These are phyloP conservation scores for Sebastes vulpes DNA, from an alignment of 2,797 vertebrate species.

Conservation along the genomic window DNA sequence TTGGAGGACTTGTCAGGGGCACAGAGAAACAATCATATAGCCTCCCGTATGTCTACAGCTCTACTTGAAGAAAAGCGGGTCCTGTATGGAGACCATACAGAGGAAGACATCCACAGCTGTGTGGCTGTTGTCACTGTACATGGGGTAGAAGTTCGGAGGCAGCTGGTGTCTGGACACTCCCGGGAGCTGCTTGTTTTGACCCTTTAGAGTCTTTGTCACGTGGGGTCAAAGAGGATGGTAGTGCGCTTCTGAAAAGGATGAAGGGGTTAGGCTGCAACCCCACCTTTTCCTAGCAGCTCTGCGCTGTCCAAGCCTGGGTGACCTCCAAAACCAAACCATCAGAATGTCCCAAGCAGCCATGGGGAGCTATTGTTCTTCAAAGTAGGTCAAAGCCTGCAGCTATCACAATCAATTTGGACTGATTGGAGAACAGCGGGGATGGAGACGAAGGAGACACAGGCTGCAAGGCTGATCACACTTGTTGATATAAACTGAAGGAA, in stretches of 20 bases:
- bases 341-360: slow-evolving; percentile 64
- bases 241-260: slow-evolving; percentile 45
- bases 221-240: slow-evolving; percentile 52
- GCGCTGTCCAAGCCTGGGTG: slow-evolving; percentile 55
- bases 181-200: slow-evolving; percentile 39
- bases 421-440: slow-evolving; percentile 70
- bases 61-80: background rate
- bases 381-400: slow-evolving; percentile 82
- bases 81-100: background rate
- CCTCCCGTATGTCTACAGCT: background rate
- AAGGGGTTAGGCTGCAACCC: slow-evolving; percentile 38
- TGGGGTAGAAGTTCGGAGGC: slow-evolving; percentile 4
- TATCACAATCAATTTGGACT: slow-evolving; percentile 83
- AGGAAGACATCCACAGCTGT: slow-evolving; percentile 6
- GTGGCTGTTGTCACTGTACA: slow-evolving; percentile 7
- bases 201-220: slow-evolving; percentile 38
- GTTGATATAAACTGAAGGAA: slow-evolving; percentile 76
- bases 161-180: slow-evolving; percentile 42
- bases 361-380: slow-evolving; percentile 86
- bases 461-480: slow-evolving; percentile 78
- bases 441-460: slow-evolving; percentile 38
- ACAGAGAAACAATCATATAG: background rate
- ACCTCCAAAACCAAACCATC: slow-evolving; percentile 80
- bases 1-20: background rate
- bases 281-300: slow-evolving; percentile 24